Conservation (phyloP, 2,797 vertebrate genomes). For the Carduelis carduelis region DNA sequence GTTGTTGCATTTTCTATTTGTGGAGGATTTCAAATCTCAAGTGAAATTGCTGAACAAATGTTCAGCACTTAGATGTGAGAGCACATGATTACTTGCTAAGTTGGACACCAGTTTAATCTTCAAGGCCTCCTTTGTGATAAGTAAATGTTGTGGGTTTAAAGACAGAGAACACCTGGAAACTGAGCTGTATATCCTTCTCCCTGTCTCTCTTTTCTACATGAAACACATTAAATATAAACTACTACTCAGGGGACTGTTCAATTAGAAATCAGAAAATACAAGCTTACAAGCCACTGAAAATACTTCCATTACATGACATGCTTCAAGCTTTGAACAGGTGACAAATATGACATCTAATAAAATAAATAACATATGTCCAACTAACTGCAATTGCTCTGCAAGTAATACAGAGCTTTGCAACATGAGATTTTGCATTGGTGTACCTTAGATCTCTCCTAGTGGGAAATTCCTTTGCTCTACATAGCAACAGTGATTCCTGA, state of each 20-base stretch:
- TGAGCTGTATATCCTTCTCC: not conserved
- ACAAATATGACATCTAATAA: not conserved
- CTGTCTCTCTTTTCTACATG: not conserved
- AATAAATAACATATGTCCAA: not conserved
- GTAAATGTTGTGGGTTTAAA: not conserved
- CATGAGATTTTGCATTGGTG: not conserved
- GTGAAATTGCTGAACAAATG: not conserved
- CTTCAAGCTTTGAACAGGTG: not conserved
- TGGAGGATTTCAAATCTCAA: not conserved
- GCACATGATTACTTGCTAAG: not conserved
- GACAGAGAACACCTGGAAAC: not conserved
- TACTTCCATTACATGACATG: not conserved
- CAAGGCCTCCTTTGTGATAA: not conserved
- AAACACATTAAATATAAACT: not conserved
- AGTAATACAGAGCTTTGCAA: not conserved
- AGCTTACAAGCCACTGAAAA: not conserved
- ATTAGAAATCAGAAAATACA: not conserved
- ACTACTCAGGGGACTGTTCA: not conserved
- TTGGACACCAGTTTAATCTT: not conserved
- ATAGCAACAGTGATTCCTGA: not conserved
- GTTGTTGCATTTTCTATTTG: not conserved
- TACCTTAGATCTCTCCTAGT: not conserved
- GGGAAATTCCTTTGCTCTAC: not conserved
- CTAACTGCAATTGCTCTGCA: not conserved
- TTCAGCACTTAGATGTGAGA: not conserved